Conservation (phyloP, 1,140 invertebrate genomes). For the Drosophila albomicans region DNA sequence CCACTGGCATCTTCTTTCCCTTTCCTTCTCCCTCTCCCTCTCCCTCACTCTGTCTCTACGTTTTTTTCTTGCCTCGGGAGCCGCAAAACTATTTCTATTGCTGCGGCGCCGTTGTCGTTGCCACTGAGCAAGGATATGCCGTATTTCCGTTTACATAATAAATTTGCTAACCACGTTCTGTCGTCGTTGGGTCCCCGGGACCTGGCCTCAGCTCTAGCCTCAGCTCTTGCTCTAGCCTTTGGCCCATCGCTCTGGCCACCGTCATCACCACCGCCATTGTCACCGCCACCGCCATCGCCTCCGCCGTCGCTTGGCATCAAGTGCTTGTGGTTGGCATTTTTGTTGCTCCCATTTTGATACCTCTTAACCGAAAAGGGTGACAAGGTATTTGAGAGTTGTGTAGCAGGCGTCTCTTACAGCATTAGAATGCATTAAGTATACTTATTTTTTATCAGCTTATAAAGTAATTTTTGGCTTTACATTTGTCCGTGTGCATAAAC, state of each 20-base stretch:
- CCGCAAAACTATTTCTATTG: constrained; percentile 81
- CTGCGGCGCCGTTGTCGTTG: constrained; percentile 64
- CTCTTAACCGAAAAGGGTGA: no score
- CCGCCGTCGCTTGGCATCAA: constrained; percentile 73
- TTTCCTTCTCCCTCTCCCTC: neutral
- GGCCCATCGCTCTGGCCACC: neutral
- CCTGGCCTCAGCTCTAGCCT: neutral
- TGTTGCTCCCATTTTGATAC: neutral
- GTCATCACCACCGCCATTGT: constrained; percentile 19
- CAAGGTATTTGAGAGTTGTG: no score
- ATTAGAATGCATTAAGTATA: no score
- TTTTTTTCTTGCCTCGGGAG: constrained; percentile 48
- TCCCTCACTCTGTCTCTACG: constrained; percentile 6
- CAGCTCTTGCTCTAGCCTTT: neutral
- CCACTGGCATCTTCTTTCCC: neutral
- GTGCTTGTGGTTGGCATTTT: constrained; percentile 63
- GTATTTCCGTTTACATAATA: constrained; percentile 85
- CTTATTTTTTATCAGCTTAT: no score
- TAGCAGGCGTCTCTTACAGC: no score
- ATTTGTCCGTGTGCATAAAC: no score
- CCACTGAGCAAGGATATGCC: constrained; percentile 79
- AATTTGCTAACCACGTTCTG: constrained; percentile 85
- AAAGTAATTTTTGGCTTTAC: no score
- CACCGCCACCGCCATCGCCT: constrained; percentile 40
- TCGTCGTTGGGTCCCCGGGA: constrained; percentile 49